Evolutionary conservation across 2,797 vertebrate genomes (phyloP), one percentile per base, ranked within the genome.

Genomic region (Octomys mimax): DNA sequence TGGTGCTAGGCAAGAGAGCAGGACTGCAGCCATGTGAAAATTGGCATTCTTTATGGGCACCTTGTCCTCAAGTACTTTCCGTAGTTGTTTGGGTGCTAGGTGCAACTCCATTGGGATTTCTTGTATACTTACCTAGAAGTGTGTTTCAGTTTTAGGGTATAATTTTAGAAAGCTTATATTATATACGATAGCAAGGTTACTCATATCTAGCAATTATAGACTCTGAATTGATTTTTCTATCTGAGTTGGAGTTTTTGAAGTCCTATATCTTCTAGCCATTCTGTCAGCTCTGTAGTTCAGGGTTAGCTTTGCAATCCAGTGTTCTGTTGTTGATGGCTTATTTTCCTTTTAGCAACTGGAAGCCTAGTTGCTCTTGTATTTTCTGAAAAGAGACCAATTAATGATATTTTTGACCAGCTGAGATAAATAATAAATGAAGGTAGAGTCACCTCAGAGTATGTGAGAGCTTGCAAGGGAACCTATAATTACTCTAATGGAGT

Each of bases 381-480:
- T 98, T 97, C 91, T 73, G 93, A 97, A 94, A 96, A 82, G 75
- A 97, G 94, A 96, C 83, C 80, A 28, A 97, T 28, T 96, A 97
- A 78, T 97, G 96, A 89, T 59, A 33, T 39, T 92, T 97, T 96
- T 81, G 83, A 96, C 71, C 12, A 0, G 0, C 46, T 89, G 26
- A 52, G 94, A 91, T 95, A 92, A 97, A 89, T 96, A 90, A 85
- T 49, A 89, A 92, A 86, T 95, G 78, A 33, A 70, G 94, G 93
- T 91, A 59, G 0, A 90, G 49, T 95, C 95, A 81, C 97, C 93
- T 59, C 88, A 7, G 83, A 89, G 62, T 91, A 87, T 92, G 71
- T 36, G 71, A 87, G 86, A 97, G 84, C 97, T 96, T 14, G 11
- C 84, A 95, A 94, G n/a, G 33, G 82, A 79, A 94, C 77, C 0